Conservation (phyloP, 1,140 invertebrate genomes). For the Bombus vancouverensis region DNA sequence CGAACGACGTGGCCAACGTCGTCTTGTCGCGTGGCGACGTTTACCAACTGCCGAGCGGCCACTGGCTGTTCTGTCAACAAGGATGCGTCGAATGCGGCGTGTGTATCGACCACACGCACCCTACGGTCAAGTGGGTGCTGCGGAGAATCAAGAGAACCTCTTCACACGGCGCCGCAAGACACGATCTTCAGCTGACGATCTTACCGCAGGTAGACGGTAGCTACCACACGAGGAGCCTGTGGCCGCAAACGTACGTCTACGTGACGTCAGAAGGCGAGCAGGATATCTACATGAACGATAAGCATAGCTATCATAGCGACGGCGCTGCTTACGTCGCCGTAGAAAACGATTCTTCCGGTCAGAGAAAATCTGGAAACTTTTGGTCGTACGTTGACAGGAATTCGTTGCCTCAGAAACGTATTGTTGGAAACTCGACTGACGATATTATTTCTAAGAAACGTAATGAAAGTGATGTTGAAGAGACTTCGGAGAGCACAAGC, state of each 20-base stretch:
- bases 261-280: conserved; percentile 41
- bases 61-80: conserved; percentile 75
- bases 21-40: conserved; percentile 70
- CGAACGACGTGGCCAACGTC: conserved; percentile 30
- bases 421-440: background rate
- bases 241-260: conserved; percentile 58
- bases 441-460: background rate
- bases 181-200: conserved; percentile 69
- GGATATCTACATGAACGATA: background rate
- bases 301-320: background rate
- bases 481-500: background rate
- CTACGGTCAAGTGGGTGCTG: conserved; percentile 63
- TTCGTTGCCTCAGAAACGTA: background rate
- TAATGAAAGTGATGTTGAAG: too few species aligned
- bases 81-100: conserved; percentile 69
- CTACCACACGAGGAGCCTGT: conserved; percentile 37
- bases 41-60: conserved; percentile 59
- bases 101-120: conserved; percentile 50
- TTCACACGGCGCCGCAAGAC: conserved; percentile 15
- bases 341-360: conserved; percentile 11
- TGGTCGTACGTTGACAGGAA: conserved; percentile 17
- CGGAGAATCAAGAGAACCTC: conserved; percentile 54
- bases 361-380: background rate
- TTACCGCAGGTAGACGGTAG: conserved; percentile 53
- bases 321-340: background rate